phyloP scores from a whole-genome alignment of 2,797 vertebrate species.

The Pangasius krempfi region DNA sequence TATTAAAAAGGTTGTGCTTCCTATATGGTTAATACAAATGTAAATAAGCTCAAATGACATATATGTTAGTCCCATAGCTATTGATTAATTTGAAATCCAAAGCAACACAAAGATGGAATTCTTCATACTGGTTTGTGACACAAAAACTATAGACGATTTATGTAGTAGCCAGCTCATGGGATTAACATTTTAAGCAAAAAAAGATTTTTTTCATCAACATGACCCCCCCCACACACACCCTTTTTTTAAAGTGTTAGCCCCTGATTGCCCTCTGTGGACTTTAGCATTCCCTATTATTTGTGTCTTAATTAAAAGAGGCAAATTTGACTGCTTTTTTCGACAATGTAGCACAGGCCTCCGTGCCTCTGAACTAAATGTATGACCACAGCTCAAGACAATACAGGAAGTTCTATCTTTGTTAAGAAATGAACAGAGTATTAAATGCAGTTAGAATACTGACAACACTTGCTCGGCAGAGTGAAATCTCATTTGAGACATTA shows the following conservation, averaged over 20 bases:
- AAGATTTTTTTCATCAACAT: not conserved
- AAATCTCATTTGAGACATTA: not conserved
- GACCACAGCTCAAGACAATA: not conserved
- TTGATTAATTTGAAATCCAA: not conserved
- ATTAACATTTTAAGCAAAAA: not conserved
- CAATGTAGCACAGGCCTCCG: not conserved
- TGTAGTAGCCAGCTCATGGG: not conserved
- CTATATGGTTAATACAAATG: not conserved
- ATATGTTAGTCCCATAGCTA: not conserved
- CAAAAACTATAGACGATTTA: not conserved
- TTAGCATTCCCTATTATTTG: not conserved
- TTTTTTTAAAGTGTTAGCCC: not conserved
- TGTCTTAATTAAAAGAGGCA: not conserved
- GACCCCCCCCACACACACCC: not conserved
- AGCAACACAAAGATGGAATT: not conserved
- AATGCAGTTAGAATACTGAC: not conserved
- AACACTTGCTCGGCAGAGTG: not conserved
- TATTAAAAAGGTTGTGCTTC: not conserved
- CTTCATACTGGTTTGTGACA: not conserved
- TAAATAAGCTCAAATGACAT: not conserved
- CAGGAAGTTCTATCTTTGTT: not conserved
- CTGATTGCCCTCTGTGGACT: slow-evolving; percentile 15
- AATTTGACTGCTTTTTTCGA: not conserved
- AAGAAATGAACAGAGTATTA: not conserved
- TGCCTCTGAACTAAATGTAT: not conserved